Conservation (phyloP, 2,888 invertebrate genomes). For the Atethmia centrago region DNA sequence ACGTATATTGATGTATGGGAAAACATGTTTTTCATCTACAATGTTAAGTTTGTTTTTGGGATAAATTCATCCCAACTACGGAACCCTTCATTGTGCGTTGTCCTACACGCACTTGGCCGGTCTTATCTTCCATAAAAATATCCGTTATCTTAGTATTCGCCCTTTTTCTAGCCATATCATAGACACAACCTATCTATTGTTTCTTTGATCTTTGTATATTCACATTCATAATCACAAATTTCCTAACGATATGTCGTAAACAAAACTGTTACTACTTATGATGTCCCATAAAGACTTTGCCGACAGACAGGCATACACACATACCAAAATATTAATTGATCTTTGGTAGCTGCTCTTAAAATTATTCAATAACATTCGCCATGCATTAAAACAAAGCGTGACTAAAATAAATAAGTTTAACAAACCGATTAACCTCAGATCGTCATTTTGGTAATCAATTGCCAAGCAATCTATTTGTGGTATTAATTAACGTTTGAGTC, state of each 20-base stretch:
- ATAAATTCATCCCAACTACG: no score
- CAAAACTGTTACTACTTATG: background rate
- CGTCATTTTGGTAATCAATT: conserved; percentile 45
- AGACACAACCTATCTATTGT: background rate
- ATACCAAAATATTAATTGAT: background rate
- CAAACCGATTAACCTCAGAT: conserved; percentile 9
- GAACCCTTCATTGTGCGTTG: no score
- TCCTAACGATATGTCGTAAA: background rate
- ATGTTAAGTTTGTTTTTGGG: no score
- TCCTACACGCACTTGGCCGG: no score
- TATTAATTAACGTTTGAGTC: conserved; percentile 36
- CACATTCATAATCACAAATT: no score
- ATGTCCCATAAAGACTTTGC: no score
- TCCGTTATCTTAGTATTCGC: background rate
- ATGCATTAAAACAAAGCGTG: conserved; percentile 32
- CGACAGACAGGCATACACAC: background rate
- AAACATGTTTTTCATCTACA: no score
- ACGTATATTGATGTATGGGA: no score
- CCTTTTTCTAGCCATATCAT: background rate
- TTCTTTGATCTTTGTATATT: background rate
- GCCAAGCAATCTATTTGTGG: conserved; percentile 38
- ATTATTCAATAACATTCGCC: background rate
- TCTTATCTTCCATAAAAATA: background rate
- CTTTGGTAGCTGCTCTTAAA: background rate
- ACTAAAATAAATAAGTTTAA: conserved; percentile 29